These are phyloP conservation scores for Diabrotica undecimpunctata DNA, from an alignment of 1,140 invertebrate species.

Conservation along the genomic window DNA sequence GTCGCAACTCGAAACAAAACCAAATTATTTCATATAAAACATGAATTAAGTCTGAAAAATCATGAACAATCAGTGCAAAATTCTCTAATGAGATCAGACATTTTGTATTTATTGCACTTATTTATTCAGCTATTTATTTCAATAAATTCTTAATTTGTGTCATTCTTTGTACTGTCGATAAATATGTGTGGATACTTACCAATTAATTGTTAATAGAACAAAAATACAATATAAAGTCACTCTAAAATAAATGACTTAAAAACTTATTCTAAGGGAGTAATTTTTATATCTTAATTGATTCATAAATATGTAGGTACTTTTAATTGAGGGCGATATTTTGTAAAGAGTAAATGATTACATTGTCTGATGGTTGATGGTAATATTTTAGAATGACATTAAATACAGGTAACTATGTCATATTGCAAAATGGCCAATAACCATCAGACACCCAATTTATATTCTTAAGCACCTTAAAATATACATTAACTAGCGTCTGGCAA, in stretches of 20 bases:
- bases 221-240: background rate
- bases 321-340: background rate
- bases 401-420: too few relatives aligned
- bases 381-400: too few relatives aligned
- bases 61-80: background rate
- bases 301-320: background rate
- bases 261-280: background rate
- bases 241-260: background rate
- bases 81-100: background rate
- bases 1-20: background rate
- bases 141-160: background rate
- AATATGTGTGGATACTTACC: background rate
- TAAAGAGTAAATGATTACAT: too few relatives aligned
- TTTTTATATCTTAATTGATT: background rate
- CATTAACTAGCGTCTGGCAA: too few relatives aligned
- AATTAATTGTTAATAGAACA: background rate
- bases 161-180: background rate
- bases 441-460: too few relatives aligned
- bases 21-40: too few relatives aligned
- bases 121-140: background rate
- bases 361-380: too few relatives aligned
- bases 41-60: background rate
- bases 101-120: slow-evolving; percentile 1
- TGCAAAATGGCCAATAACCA: too few relatives aligned
- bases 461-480: too few relatives aligned